Evolutionary conservation across 2,888 invertebrate species (phyloP), one percentile per base, ranked within the genome.

Genomic region (Cheilosia vulpina): DNA sequence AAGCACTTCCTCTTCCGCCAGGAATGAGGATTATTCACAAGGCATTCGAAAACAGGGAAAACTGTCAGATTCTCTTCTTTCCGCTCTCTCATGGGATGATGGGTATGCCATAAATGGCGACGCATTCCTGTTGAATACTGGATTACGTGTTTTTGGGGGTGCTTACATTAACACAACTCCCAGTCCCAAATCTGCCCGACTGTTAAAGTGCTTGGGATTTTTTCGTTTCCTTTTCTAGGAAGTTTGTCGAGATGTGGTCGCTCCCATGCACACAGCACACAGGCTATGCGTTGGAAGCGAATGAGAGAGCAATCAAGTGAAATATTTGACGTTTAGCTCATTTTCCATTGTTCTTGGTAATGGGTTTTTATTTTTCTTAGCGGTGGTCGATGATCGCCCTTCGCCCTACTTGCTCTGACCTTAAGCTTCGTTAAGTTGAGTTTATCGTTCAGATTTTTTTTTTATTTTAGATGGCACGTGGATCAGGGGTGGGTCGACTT

Each of bases 121-220:
- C 72, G 78, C 78, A 78, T 82, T 82, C 82, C 82, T 82, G 82
- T 82, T 82, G 77, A 82, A 82, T 82, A 77, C 68, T 77, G 62
- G 41, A 82, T 72, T 65, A 58, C 50, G 53, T 27, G 19, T 43
- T 62, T 45, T 43, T 9, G n/a, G 57, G 57, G 52, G 27, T 60
- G 57, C 19, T 21, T 50, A 11, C 11, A 1, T 24, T 24, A 5
- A 50, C 3, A 17, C 15, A 53, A 15, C 34, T 4, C 19, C 50
- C 50, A 50, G 9, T 47, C 58, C 66, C 55, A 43, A 17, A 34
- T 55, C 53, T 68, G 17, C 55, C 31, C 53, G 41, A 62, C 63
- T 71, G 52, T 34, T 57, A 72, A 72, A 58, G 72, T 72, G 52
- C 57, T 65, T 53, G 50, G 13, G 27, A 50, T 62, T 27, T 57